phyloP scores from a whole-genome alignment of 2,797 vertebrate species.

The Rhynchonycteris naso region DNA sequence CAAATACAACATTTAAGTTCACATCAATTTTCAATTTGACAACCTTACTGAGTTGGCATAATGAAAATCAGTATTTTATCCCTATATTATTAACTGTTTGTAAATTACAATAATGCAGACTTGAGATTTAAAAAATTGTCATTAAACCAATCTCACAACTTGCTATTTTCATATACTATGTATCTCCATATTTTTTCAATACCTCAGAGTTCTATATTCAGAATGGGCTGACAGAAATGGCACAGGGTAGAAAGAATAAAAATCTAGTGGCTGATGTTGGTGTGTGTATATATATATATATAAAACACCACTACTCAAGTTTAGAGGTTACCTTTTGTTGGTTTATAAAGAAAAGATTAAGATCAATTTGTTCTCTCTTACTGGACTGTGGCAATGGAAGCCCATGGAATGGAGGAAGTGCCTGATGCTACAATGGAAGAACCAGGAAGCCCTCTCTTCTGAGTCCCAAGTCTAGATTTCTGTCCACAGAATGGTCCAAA shows the following conservation, averaged over 20 bases:
- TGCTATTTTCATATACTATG: neutral
- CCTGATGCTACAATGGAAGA: neutral
- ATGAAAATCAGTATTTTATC: constrained; percentile 65
- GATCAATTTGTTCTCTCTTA: neutral
- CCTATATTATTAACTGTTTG: constrained; percentile 46
- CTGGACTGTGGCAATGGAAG: neutral
- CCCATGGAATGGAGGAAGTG: neutral
- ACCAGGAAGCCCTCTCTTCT: neutral
- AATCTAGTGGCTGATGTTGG: neutral
- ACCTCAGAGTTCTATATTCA: neutral
- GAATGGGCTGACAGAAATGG: neutral
- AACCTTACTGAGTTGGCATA: constrained; percentile 61
- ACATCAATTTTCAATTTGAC: constrained; percentile 44
- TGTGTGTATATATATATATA: neutral
- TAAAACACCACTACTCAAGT: neutral
- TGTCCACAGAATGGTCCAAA: neutral
- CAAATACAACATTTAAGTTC: constrained; percentile 70
- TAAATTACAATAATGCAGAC: constrained; percentile 27
- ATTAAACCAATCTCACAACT: constrained; percentile 37
- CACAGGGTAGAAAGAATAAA: neutral
- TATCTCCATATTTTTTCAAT: neutral
- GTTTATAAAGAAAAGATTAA: neutral
- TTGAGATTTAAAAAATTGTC: constrained; percentile 33
- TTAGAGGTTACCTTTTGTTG: neutral
- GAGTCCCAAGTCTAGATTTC: neutral